Conservation (phyloP, 2,888 invertebrate genomes). For the Colostygia pectinataria region DNA sequence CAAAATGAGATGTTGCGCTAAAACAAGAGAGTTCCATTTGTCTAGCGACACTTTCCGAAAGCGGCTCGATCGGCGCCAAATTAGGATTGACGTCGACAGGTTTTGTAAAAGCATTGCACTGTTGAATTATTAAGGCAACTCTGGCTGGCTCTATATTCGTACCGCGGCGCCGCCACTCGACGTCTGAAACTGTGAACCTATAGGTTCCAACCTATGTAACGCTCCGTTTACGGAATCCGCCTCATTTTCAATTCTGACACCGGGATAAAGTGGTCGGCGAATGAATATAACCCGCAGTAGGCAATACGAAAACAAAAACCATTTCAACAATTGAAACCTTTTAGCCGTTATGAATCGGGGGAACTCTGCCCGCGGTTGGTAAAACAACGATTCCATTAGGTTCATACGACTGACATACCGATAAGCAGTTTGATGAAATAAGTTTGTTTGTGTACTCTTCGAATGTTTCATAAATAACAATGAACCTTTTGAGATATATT, state of each 20-base stretch:
- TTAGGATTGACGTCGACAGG: conserved; percentile 82
- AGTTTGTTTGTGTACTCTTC: conserved; percentile 21
- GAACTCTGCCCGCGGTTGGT: conserved; percentile 26
- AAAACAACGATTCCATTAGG: conserved; percentile 30
- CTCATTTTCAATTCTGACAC: conserved; percentile 80
- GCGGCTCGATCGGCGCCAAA: conserved; percentile 78
- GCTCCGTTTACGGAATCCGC: conserved; percentile 65
- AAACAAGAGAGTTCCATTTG: conserved; percentile 77
- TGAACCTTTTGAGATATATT: conserved; percentile 45
- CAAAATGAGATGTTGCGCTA: conserved; percentile 46
- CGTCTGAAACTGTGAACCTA: conserved; percentile 53
- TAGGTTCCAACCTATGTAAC: conserved; percentile 53
- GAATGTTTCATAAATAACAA: conserved; percentile 32
- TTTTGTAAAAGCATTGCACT: conserved; percentile 83
- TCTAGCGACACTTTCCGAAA: conserved; percentile 78
- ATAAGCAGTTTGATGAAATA: not conserved
- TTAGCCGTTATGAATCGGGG: conserved; percentile 41
- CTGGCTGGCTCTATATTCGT: conserved; percentile 76
- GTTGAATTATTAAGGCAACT: conserved; percentile 82
- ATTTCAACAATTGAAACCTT: conserved; percentile 48
- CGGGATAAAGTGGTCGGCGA: conserved; percentile 68
- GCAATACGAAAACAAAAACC: conserved; percentile 49
- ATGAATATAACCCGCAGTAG: conserved; percentile 60
- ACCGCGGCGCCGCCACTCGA: conserved; percentile 54
- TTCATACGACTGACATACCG: not conserved